Conservation (phyloP, 2,888 invertebrate genomes). For the Lasioglossum calceatum region DNA sequence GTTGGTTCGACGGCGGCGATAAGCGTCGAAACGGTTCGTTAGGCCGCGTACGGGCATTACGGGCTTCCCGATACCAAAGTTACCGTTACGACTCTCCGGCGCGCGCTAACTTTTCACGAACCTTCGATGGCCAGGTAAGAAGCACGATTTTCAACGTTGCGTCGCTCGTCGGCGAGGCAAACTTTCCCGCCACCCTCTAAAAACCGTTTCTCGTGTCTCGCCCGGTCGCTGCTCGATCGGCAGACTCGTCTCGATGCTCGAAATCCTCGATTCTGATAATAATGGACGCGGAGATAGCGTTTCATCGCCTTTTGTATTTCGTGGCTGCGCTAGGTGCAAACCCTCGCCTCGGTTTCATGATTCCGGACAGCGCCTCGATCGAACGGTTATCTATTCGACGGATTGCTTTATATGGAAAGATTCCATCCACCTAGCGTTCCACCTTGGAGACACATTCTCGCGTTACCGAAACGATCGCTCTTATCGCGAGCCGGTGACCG, state of each 20-base stretch:
- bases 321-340: not conserved
- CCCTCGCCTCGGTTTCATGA: not conserved
- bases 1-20: constrained; percentile 60
- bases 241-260: not conserved
- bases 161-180: not conserved
- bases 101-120: constrained; percentile 55
- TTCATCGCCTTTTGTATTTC: not conserved
- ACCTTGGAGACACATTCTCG: not conserved
- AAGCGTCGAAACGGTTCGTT: constrained; percentile 71
- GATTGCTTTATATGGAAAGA: not conserved
- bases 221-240: not conserved
- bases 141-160: constrained; percentile 18
- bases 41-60: constrained; percentile 56
- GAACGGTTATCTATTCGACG: not conserved
- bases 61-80: constrained; percentile 56
- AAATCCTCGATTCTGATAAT: not conserved
- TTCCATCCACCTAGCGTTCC: not conserved
- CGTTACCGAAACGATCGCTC: not conserved
- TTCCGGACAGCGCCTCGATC: not conserved
- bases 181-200: not conserved
- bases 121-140: constrained; percentile 22
- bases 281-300: not conserved
- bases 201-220: constrained; percentile 3
- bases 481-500: not conserved
- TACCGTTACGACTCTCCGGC: constrained; percentile 28